These are phyloP conservation scores for Drosophila nasuta DNA, from an alignment of 1,140 invertebrate genomes.

Conservation along the genomic window DNA sequence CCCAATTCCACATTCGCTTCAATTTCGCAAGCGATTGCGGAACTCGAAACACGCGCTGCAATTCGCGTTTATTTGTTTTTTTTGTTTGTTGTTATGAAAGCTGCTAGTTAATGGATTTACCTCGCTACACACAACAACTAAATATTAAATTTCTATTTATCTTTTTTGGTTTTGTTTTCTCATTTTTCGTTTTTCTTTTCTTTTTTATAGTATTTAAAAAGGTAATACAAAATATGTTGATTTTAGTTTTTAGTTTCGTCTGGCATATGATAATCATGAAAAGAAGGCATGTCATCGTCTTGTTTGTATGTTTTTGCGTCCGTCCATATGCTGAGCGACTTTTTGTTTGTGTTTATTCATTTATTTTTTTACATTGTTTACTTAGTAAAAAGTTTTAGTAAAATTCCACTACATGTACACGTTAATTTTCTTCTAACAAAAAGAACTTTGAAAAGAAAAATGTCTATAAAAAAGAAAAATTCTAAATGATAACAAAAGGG, in stretches of 20 bases:
- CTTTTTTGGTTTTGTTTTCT: constrained; percentile 9
- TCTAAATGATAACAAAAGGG: neutral
- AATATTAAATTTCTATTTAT: constrained; percentile 39
- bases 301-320: constrained; percentile 20
- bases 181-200: neutral
- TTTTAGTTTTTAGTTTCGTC: constrained; percentile 45
- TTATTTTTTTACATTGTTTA: constrained; percentile 18
- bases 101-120: constrained; percentile 48
- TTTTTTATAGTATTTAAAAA: constrained; percentile 63
- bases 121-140: constrained; percentile 49
- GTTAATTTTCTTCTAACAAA: constrained; percentile 29
- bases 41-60: neutral
- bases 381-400: constrained; percentile 40
- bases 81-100: constrained; percentile 48
- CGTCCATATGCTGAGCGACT: constrained; percentile 7
- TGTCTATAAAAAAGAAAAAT: neutral
- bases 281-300: constrained; percentile 55
- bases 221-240: constrained; percentile 77
- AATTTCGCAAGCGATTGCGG: neutral
- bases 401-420: constrained; percentile 47
- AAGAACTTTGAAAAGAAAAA: constrained; percentile 11
- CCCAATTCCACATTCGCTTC: neutral
- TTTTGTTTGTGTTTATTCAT: neutral
- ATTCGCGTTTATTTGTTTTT: constrained; percentile 4
- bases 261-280: constrained; percentile 62